These are phyloP conservation scores for Muscicapa adusta DNA, from an alignment of 2,113 vertebrate species.

Conservation along the genomic window DNA sequence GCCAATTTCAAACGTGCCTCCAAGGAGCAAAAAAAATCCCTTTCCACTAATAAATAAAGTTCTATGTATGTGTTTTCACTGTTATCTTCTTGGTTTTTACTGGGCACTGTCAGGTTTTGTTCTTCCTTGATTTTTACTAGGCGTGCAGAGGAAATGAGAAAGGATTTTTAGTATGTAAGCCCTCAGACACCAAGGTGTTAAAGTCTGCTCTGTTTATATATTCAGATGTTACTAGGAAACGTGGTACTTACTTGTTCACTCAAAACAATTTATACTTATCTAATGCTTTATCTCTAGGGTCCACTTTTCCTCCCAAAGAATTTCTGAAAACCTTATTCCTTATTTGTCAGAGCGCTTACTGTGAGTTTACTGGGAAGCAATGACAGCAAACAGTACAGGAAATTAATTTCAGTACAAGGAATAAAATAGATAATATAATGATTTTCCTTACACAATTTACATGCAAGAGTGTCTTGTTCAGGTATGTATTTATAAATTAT, in stretches of 20 bases:
- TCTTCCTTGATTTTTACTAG: neutral
- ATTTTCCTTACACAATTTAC: neutral
- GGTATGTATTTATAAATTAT: neutral
- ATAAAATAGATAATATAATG: neutral
- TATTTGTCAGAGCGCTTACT: neutral
- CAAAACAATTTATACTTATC: neutral
- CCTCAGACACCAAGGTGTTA: neutral
- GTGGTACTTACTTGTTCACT: neutral
- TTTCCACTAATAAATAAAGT: neutral
- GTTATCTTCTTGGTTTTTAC: neutral
- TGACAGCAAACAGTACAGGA: neutral
- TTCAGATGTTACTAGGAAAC: neutral
- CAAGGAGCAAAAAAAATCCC: neutral
- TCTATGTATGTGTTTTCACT: neutral
- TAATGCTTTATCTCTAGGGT: neutral
- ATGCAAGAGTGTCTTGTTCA: neutral
- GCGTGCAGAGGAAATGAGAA: neutral
- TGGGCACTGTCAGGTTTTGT: neutral
- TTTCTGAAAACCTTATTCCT: neutral
- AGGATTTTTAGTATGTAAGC: neutral
- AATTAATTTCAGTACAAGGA: neutral
- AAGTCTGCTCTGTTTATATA: neutral
- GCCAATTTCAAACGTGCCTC: neutral
- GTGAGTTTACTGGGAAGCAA: neutral
- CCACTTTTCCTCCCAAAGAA: neutral